phyloP scores from a whole-genome alignment of 2,113 vertebrate species.

The Cyprinodon variegatus region DNA sequence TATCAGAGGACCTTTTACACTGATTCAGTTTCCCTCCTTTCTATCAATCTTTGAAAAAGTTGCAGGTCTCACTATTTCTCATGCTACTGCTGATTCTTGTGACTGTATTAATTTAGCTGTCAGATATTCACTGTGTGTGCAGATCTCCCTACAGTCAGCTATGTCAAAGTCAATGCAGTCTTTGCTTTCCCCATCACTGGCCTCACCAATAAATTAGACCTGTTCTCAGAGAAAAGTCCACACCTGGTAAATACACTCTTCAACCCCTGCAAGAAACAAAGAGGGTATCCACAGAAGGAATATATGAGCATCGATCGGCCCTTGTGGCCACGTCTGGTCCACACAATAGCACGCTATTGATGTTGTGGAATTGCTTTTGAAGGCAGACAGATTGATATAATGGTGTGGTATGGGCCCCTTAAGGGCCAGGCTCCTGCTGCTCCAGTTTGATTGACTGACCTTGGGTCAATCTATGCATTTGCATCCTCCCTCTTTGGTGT shows the following conservation, averaged over 20 bases:
- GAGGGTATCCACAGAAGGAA: slow-evolving; percentile 67
- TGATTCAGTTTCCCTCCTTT: not conserved
- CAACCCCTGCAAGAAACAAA: slow-evolving; percentile 53
- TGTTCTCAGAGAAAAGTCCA: slow-evolving; percentile 37
- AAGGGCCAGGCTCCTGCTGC: slow-evolving; percentile 63
- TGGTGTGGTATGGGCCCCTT: slow-evolving; percentile 62
- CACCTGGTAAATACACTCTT: slow-evolving; percentile 59
- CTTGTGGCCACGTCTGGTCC: slow-evolving; percentile 68
- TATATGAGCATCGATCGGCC: slow-evolving; percentile 73
- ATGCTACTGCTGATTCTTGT: not conserved
- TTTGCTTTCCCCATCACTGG: slow-evolving; percentile 33
- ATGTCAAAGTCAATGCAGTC: slow-evolving; percentile 28
- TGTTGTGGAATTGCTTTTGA: slow-evolving; percentile 78
- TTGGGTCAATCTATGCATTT: slow-evolving; percentile 74
- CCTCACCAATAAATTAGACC: slow-evolving; percentile 41
- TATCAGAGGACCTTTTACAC: not conserved
- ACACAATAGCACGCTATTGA: slow-evolving; percentile 73
- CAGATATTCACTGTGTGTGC: slow-evolving; percentile 30
- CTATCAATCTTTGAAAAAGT: not conserved
- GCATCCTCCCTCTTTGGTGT: slow-evolving; percentile 58
- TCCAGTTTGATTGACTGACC: slow-evolving; percentile 75
- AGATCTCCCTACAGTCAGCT: slow-evolving; percentile 8
- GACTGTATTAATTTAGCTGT: slow-evolving; percentile 31
- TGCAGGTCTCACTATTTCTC: not conserved
- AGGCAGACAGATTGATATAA: slow-evolving; percentile 79